These are phyloP conservation scores for Pentamera pediparva DNA, from an alignment of 53 echinoderm and acorn worm genomes.

Conservation along the genomic window DNA sequence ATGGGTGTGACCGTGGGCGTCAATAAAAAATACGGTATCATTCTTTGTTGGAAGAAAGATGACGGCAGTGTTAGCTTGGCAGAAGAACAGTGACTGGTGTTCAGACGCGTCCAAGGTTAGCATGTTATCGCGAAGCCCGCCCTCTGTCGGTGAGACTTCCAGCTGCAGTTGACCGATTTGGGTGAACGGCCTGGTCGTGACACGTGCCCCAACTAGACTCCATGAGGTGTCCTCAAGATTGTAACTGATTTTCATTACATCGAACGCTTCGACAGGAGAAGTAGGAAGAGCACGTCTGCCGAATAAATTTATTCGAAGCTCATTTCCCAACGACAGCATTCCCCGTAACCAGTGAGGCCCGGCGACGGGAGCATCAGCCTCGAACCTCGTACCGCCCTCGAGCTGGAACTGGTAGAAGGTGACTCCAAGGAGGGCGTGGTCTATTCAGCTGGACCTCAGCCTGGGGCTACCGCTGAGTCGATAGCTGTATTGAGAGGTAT, in stretches of 20 bases:
- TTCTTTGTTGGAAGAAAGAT: slow-evolving; percentile 15
- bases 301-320: background rate
- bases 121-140: background rate
- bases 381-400: background rate
- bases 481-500: slow-evolving; percentile 4
- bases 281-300: background rate
- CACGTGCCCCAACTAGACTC: background rate
- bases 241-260: background rate
- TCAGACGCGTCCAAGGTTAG: background rate
- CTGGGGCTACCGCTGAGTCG: background rate
- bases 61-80: background rate
- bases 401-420: slow-evolving; percentile 16
- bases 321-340: slow-evolving; percentile 9
- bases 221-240: background rate
- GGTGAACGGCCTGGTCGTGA: background rate
- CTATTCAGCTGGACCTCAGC: background rate
- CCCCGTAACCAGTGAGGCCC: slow-evolving; percentile 7
- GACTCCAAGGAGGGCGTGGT: slow-evolving; percentile 29
- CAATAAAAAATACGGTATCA: background rate
- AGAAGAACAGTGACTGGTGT: slow-evolving; percentile 1
- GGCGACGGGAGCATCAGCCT: background rate
- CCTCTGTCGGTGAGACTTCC: background rate
- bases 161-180: background rate
- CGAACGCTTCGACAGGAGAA: background rate
- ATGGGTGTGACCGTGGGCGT: slow-evolving; percentile 16